Evolutionary conservation across 2,113 vertebrate genomes (phyloP).

Genomic region (Pithys albifrons): DNA sequence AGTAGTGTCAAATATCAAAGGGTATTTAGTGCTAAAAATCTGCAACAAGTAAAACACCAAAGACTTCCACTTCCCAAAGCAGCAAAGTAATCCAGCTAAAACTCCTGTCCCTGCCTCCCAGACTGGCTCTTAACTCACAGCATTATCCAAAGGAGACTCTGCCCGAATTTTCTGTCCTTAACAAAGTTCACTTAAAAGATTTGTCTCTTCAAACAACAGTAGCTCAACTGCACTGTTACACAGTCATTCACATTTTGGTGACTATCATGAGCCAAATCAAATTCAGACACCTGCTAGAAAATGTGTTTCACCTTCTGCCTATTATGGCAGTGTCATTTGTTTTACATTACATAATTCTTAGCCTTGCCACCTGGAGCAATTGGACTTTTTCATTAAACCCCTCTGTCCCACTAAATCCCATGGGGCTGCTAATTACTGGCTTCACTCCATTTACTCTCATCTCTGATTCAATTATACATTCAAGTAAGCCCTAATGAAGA

Average conservation of each 20-base stretch:
- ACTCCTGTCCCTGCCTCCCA: background rate
- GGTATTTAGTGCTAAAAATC: slow-evolving; percentile 53
- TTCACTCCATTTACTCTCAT: slow-evolving; percentile 80
- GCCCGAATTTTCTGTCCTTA: background rate
- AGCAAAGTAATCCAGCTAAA: slow-evolving; percentile 34
- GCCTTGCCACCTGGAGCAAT: slow-evolving; percentile 77
- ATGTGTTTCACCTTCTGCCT: slow-evolving; percentile 68
- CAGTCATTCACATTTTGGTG: slow-evolving; percentile 46
- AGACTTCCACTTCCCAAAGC: slow-evolving; percentile 15
- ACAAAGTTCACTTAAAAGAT: background rate
- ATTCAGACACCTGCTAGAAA: slow-evolving; percentile 63
- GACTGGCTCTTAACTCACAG: background rate
- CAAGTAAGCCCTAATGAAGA: slow-evolving; percentile 68
- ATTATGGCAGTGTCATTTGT: slow-evolving; percentile 43
- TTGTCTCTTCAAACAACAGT: background rate
- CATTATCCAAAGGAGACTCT: background rate
- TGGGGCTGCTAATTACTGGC: slow-evolving; percentile 82
- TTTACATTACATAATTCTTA: slow-evolving; percentile 65
- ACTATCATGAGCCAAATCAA: background rate
- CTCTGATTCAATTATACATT: slow-evolving; percentile 78
- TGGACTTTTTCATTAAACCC: slow-evolving; percentile 74
- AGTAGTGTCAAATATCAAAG: slow-evolving; percentile 67
- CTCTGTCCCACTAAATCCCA: slow-evolving; percentile 78
- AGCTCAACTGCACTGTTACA: background rate
- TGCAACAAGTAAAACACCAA: slow-evolving; percentile 55